Evolutionary conservation across 2,888 invertebrate species (phyloP).

Genomic region (Steinernema carpocapsae): DNA sequence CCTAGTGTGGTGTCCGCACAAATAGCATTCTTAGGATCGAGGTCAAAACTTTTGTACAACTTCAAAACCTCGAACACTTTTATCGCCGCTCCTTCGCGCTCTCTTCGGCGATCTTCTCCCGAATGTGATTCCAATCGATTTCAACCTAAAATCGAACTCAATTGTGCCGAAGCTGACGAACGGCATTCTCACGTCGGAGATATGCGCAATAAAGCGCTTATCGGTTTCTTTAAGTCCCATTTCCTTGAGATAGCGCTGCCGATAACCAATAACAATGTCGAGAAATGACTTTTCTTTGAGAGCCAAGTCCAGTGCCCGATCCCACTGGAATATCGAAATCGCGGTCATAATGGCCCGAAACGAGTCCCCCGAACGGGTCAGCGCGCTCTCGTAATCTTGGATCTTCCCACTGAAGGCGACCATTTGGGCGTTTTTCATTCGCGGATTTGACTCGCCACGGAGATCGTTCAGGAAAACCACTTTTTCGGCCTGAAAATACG

Average conservation of each 20-base stretch:
- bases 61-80: too few species aligned
- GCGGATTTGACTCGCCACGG: constrained; percentile 56
- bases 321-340: constrained; percentile 79
- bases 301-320: constrained; percentile 79
- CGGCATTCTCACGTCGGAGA: constrained; percentile 47
- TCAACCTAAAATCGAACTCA: constrained; percentile 69
- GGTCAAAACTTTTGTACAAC: background rate
- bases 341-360: constrained; percentile 79
- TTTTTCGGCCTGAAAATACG: constrained; percentile 70
- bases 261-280: constrained; percentile 78
- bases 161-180: background rate
- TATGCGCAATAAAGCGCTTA: constrained; percentile 56
- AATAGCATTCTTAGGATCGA: too few species aligned
- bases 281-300: constrained; percentile 78
- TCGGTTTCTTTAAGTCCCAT: constrained; percentile 72
- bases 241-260: constrained; percentile 76
- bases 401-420: constrained; percentile 70
- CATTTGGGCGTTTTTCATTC: constrained; percentile 72
- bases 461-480: constrained; percentile 66
- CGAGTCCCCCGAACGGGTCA: constrained; percentile 74
- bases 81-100: background rate
- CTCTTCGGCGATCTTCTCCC: constrained; percentile 71
- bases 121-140: constrained; percentile 72
- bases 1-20: too few species aligned
- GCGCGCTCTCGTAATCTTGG: constrained; percentile 78